Percentiles rank a stretch among this genome's conserved stretches.
phyloP scores from a whole-genome alignment of 2,113 vertebrate genomes.

The Calidris pugnax region DNA sequence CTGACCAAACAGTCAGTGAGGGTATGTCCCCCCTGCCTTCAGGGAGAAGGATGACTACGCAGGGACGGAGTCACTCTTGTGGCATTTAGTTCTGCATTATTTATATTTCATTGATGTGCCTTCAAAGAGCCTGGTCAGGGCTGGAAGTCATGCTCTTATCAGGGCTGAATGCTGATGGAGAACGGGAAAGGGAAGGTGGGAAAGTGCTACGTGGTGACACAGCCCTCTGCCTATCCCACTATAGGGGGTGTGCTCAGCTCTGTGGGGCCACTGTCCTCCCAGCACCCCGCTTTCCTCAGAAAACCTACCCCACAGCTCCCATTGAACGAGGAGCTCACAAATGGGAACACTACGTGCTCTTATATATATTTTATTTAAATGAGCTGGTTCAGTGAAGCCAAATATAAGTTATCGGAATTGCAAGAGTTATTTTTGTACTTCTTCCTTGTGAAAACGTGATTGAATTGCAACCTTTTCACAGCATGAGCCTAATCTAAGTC shows the following conservation, averaged over 20 bases:
- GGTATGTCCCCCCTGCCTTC: neutral
- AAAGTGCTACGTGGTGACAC: neutral
- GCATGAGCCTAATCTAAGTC: neutral
- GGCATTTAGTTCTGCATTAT: neutral
- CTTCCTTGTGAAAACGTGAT: neutral
- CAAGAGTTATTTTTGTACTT: neutral
- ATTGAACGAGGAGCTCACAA: neutral
- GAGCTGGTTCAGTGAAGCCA: neutral
- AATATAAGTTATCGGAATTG: neutral
- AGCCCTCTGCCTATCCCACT: neutral
- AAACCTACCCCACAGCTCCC: neutral
- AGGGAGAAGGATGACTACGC: neutral
- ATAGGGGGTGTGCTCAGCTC: fast-evolving
- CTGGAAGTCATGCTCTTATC: neutral
- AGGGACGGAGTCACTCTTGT: neutral
- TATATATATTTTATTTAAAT: neutral
- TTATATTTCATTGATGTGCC: neutral
- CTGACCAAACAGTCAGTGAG: neutral
- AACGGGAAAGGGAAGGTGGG: neutral
- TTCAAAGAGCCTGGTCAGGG: neutral
- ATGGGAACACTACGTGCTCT: neutral
- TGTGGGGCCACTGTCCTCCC: neutral
- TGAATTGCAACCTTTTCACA: neutral
- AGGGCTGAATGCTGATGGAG: neutral
- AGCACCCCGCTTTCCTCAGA: neutral